A percentile compares a stretch with the other conserved stretches of the same genome.
Evolutionary conservation across 2,888 invertebrate genomes (phyloP).

Genomic region (Cantharis flavilabris): DNA sequence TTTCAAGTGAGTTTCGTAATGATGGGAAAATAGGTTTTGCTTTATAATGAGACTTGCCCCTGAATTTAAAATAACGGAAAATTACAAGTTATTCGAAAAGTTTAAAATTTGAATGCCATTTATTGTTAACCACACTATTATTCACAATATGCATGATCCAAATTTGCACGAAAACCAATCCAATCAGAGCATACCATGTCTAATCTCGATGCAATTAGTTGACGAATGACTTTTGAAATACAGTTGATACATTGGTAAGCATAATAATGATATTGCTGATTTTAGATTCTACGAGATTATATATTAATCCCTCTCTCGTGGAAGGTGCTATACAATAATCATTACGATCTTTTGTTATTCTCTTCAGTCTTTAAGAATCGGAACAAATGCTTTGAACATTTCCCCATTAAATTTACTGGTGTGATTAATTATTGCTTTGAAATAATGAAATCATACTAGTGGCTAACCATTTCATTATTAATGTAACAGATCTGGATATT

Average conservation of each 20-base stretch:
- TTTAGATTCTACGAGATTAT: slow-evolving; percentile 35
- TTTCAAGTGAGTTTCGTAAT: slow-evolving; percentile 23
- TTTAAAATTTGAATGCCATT: neutral
- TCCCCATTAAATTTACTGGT: slow-evolving; percentile 32
- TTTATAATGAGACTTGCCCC: slow-evolving; percentile 23
- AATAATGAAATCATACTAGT: neutral
- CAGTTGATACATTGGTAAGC: neutral
- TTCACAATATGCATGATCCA: neutral
- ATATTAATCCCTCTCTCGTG: slow-evolving; percentile 35
- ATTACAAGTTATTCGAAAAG: slow-evolving; percentile 19
- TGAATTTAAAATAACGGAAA: slow-evolving; percentile 29
- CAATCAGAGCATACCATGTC: neutral
- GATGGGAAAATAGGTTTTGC: slow-evolving; percentile 17
- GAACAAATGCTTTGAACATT: slow-evolving; percentile 34
- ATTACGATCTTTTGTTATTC: neutral
- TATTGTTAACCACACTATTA: neutral
- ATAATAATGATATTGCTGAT: slow-evolving; percentile 33
- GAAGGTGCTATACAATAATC: slow-evolving; percentile 24
- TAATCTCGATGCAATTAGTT: neutral
- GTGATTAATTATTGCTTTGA: slow-evolving; percentile 27
- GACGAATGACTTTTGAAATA: neutral
- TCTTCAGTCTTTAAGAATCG: slow-evolving; percentile 32
- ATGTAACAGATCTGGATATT: neutral
- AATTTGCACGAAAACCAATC: neutral
- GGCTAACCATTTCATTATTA: neutral